Conservation (phyloP, 1,140 invertebrate genomes). For the Mesaphorura yosii region DNA sequence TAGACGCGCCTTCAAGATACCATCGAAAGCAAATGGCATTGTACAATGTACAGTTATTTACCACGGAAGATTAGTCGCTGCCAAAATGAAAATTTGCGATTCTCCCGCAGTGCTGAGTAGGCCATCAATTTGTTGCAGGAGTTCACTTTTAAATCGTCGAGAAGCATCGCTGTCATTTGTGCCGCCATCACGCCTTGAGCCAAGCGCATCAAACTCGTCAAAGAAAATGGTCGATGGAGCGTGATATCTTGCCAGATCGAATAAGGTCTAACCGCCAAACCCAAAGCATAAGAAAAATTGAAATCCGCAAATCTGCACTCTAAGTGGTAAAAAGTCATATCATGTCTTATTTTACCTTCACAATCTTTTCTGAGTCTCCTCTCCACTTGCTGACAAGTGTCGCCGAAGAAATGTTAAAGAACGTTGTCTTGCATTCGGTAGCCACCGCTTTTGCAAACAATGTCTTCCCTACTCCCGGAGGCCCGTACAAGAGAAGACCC, state of each 20-base stretch:
- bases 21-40: no score
- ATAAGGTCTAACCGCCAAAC: constrained; percentile 55
- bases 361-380: constrained; percentile 86
- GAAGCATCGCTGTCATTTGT: constrained; percentile 86
- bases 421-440: constrained; percentile 68
- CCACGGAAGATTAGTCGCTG: constrained; percentile 86
- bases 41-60: no score
- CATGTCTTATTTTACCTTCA: constrained; percentile 50
- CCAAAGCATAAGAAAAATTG: not conserved
- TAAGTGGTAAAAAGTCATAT: constrained; percentile 38
- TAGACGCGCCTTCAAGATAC: no score
- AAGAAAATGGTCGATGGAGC: constrained; percentile 91
- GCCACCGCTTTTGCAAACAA: constrained; percentile 77
- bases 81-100: constrained; percentile 64
- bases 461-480: constrained; percentile 74
- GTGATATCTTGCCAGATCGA: constrained; percentile 77
- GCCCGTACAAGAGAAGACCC: constrained; percentile 71
- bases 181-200: constrained; percentile 53
- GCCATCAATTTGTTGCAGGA: constrained; percentile 86
- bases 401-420: constrained; percentile 83
- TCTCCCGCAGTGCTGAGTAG: constrained; percentile 45
- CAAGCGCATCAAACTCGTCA: constrained; percentile 87
- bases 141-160: constrained; percentile 77
- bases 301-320: constrained; percentile 34
- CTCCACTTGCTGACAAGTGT: constrained; percentile 85